Evolutionary conservation across 53 echinoderm and acorn worm genomes (phyloP), one percentile per base, ranked within the genome.

Genomic region (Temnopleurus reevesii): DNA sequence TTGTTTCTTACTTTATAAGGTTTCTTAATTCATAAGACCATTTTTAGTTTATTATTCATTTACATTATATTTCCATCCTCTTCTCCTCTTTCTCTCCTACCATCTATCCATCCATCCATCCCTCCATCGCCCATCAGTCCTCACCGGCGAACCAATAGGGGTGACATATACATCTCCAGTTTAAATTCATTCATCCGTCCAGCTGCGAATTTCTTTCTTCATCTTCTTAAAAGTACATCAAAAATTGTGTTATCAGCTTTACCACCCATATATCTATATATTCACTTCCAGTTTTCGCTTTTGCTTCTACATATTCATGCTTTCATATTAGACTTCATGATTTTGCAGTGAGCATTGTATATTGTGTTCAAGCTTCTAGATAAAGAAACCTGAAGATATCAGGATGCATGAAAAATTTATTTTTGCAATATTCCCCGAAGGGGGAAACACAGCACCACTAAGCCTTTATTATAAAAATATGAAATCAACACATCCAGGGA

Each of bases 141-240:
- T 60, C 5, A 85, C 85, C 12, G 85, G 85, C 12, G 0, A 85
- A 46, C 85, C 85, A 21, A 30, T 85, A 41, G 85, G 85, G 60
- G 46, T 59, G 26, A 59, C 59, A 44, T 85, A 59, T 45, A 85
- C 85, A 17, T 85, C 85, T 44, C 85, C 59, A 59, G 85, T 85
- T 36, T 85, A 85, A 83, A 43, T 60, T 58, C 85, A 60, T 81
- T 27, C 60, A 23, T 60, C 85, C 47, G 21, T 26, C 79, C 79
- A 79, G 49, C 71, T 21, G 49, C 19, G 46, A 3, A 3, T 25
- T 45, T 43, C 45, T 31, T 79, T 49, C 49, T 47, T 79, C 79
- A 79, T 28, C 79, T 47, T 49, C 15, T 49, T 23, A 46, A 8
- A 27, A 46, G 79, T 79, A 79, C 79, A 46, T 27, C 45, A 49